Evolutionary conservation across 2,888 invertebrate genomes (phyloP).

Genomic region (Seira musarum): DNA sequence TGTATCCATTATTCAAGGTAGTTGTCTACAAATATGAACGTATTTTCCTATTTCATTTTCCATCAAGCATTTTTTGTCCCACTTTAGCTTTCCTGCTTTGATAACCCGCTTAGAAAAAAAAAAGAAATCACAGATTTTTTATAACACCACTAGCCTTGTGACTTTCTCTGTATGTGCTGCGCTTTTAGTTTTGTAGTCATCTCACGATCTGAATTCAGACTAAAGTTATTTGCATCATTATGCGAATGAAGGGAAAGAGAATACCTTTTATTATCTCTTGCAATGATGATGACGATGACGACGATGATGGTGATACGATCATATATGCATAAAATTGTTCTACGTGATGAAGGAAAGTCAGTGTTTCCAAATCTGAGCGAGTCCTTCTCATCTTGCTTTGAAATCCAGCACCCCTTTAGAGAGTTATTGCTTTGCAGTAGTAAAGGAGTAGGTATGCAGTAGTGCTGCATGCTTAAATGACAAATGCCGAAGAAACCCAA

Average conservation of each 20-base stretch:
- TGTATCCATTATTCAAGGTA: slow-evolving; percentile 1
- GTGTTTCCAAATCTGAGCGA: not conserved
- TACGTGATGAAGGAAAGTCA: slow-evolving; percentile 2
- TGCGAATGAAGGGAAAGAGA: not conserved
- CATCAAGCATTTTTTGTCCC: not conserved
- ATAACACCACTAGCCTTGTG: not conserved
- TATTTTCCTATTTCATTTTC: not conserved
- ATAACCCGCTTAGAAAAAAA: not conserved
- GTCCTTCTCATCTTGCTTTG: not conserved
- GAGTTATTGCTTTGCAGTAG: not conserved
- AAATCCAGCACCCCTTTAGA: not conserved
- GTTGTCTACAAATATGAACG: not conserved
- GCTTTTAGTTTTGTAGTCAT: not conserved
- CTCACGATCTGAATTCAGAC: slow-evolving; percentile 4
- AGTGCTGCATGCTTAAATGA: not conserved
- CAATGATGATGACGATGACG: slow-evolving; percentile 1
- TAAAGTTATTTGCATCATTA: slow-evolving; percentile 10
- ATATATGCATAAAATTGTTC: not conserved
- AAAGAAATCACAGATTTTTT: not conserved
- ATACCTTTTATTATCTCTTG: slow-evolving; percentile 1
- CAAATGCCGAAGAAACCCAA: not conserved
- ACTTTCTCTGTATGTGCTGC: not conserved
- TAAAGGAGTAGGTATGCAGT: not conserved
- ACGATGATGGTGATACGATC: slow-evolving; percentile 1
- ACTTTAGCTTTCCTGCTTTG: not conserved